Evolutionary conservation across 1,140 invertebrate genomes (phyloP).

Genomic region (Drosophila teissieri): DNA sequence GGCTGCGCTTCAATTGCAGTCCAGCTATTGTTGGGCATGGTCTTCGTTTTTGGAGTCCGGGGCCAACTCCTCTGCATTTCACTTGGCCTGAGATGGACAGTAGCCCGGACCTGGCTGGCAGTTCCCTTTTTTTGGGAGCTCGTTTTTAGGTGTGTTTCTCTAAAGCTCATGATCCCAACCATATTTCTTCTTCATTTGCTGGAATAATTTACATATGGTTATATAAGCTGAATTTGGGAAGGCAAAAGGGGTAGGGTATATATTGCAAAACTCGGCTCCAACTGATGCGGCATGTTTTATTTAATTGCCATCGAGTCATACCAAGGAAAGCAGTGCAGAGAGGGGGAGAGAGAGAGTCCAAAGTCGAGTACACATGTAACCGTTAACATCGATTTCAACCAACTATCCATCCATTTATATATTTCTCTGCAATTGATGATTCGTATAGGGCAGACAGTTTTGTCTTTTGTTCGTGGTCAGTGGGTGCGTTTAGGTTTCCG

Average conservation of each 20-base stretch:
- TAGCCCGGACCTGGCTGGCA: slow-evolving; percentile 42
- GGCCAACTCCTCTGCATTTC: slow-evolving; percentile 28
- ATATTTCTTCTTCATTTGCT: slow-evolving; percentile 80
- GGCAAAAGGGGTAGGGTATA: slow-evolving; percentile 9
- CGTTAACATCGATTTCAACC: slow-evolving; percentile 47
- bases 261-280: slow-evolving; percentile 57
- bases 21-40: slow-evolving; percentile 47
- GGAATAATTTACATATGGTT: slow-evolving; percentile 80
- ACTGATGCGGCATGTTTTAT: slow-evolving; percentile 72
- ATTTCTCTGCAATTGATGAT: slow-evolving; percentile 33
- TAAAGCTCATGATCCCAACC: slow-evolving; percentile 55
- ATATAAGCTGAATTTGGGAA: slow-evolving; percentile 53
- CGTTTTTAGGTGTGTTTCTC: slow-evolving; percentile 73
- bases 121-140: slow-evolving; percentile 32
- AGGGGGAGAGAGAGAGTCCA: slow-evolving; percentile 43
- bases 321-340: slow-evolving; percentile 47
- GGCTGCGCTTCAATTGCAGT: slow-evolving; percentile 75
- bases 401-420: slow-evolving; percentile 20
- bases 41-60: slow-evolving; percentile 37
- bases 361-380: slow-evolving; percentile 59
- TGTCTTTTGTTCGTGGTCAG: slow-evolving; percentile 43
- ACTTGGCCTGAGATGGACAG: slow-evolving; percentile 38
- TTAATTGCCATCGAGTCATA: slow-evolving; percentile 69
- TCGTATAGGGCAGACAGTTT: slow-evolving; percentile 26
- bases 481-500: slow-evolving; percentile 25